phyloP scores from a whole-genome alignment of 1,140 invertebrate species.

The Meloidogyne hapla region DNA sequence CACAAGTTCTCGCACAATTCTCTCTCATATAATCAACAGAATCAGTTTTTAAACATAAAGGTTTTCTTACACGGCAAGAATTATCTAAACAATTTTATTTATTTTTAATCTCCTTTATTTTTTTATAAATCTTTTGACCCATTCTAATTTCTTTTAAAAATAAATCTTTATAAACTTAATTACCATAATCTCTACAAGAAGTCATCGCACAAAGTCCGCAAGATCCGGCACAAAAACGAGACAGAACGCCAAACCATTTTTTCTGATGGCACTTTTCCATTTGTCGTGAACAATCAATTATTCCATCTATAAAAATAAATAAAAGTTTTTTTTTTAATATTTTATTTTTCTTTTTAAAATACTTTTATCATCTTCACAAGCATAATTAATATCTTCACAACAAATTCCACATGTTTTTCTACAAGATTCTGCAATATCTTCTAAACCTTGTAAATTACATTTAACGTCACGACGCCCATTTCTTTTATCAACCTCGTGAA shows the following conservation, averaged over 20 bases:
- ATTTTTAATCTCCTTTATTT: background rate
- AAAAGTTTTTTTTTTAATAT: background rate
- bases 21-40: slow-evolving; percentile 46
- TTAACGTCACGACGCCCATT: slow-evolving; percentile 46
- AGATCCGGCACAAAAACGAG: slow-evolving; percentile 48
- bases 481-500: slow-evolving; percentile 41
- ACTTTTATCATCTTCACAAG: slow-evolving; percentile 52
- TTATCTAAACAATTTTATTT: slow-evolving; percentile 25
- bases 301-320: slow-evolving; percentile 31
- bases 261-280: slow-evolving; percentile 45
- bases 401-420: slow-evolving; percentile 54
- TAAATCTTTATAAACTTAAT: background rate
- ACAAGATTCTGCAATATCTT: slow-evolving; percentile 52
- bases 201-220: slow-evolving; percentile 47
- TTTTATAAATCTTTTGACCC: too few relatives aligned
- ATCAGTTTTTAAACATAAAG: slow-evolving; percentile 41
- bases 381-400: slow-evolving; percentile 47
- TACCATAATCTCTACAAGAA: slow-evolving; percentile 39
- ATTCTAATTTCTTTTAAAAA: too few relatives aligned
- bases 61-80: slow-evolving; percentile 40
- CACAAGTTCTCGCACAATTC: slow-evolving; percentile 52
- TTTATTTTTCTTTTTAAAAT: slow-evolving; percentile 7
- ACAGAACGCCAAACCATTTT: slow-evolving; percentile 56
- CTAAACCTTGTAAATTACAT: slow-evolving; percentile 51
- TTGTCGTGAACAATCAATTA: slow-evolving; percentile 50